Percentiles rank a stretch among this genome's conserved stretches.
Evolutionary conservation across 2,797 vertebrate species (phyloP).

Genomic region (Diglossa cyanea): DNA sequence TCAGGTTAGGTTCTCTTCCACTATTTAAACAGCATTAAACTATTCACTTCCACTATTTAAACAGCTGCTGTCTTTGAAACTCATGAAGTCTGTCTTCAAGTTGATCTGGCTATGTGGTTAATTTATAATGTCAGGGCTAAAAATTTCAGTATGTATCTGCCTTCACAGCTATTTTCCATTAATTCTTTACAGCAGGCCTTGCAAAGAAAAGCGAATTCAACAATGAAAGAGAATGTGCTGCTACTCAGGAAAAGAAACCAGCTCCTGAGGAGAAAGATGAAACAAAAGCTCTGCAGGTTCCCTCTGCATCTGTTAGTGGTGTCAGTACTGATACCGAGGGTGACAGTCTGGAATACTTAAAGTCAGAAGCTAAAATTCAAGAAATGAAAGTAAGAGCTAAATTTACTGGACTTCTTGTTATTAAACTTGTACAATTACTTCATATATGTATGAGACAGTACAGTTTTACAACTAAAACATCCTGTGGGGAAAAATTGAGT

Average conservation of each 20-base stretch:
- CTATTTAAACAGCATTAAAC: neutral
- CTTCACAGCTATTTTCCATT: neutral
- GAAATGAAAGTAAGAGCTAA: conserved; percentile 70
- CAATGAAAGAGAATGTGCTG: conserved; percentile 78
- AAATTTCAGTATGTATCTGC: neutral
- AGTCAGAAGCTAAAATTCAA: conserved; percentile 83
- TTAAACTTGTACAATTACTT: neutral
- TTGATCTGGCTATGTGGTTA: neutral
- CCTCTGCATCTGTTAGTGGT: conserved; percentile 85
- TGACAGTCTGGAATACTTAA: conserved; percentile 82
- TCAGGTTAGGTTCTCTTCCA: neutral
- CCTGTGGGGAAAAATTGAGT: neutral
- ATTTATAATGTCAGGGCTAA: neutral
- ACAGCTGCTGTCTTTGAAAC: neutral
- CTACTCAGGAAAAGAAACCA: conserved; percentile 86
- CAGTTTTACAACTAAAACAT: neutral
- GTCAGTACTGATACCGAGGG: conserved; percentile 81
- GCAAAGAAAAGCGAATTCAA: conserved; percentile 15
- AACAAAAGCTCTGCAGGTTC: conserved; percentile 82
- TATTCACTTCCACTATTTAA: neutral
- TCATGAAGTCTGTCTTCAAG: neutral
- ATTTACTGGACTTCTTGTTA: neutral
- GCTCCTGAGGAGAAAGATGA: conserved; percentile 83
- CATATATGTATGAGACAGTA: rapidly evolving
- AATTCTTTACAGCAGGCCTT: neutral